Evolutionary conservation across 2,797 vertebrate genomes (phyloP).

Genomic region (Clangula hyemalis): DNA sequence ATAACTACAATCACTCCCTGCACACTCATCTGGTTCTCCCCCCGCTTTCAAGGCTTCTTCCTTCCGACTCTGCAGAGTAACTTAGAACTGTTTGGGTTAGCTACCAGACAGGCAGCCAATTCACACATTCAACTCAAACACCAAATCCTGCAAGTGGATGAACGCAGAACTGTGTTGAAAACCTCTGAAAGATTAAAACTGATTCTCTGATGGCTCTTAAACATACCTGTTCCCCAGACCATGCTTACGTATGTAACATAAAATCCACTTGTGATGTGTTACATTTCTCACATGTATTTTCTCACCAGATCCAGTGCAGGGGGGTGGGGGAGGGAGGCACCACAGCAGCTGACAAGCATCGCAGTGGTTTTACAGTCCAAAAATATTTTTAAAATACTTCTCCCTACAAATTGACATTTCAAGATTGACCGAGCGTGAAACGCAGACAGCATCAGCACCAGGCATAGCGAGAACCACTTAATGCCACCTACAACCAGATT

Average conservation of each 20-base stretch:
- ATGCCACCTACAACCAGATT: not conserved
- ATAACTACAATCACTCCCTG: not conserved
- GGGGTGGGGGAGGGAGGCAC: not conserved
- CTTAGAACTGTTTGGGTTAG: not conserved
- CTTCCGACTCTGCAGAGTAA: not conserved
- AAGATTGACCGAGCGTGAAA: not conserved
- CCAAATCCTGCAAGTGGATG: accelerated
- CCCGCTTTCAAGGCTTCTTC: not conserved
- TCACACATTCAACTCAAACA: not conserved
- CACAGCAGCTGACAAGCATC: not conserved
- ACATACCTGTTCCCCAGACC: accelerated
- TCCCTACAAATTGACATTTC: not conserved
- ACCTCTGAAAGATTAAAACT: not conserved
- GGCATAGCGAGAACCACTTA: not conserved
- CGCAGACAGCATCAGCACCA: not conserved
- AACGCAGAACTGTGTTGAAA: accelerated
- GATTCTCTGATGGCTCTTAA: not conserved
- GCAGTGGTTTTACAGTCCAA: not conserved
- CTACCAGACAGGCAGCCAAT: not conserved
- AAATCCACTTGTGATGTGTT: not conserved
- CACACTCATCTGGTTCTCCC: not conserved
- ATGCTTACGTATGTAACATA: not conserved
- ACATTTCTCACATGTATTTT: not conserved
- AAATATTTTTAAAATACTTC: not conserved
- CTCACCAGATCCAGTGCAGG: not conserved